Conservation (phyloP, 2,797 vertebrate species). For the Acropternis orthonyx region DNA sequence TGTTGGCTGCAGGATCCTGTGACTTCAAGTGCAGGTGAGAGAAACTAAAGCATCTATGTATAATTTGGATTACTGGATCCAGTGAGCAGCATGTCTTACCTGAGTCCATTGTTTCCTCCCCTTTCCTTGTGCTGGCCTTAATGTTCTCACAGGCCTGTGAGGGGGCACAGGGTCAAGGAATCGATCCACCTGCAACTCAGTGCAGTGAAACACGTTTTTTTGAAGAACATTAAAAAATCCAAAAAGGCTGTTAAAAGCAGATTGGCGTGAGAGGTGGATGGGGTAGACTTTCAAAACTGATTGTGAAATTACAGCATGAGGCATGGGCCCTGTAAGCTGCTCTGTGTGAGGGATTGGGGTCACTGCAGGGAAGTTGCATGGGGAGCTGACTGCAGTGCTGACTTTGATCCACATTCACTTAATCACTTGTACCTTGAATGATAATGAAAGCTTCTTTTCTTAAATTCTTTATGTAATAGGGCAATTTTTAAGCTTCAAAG, state of each 20-base stretch:
- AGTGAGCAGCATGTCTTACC: neutral
- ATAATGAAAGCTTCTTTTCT: slow-evolving; percentile 30
- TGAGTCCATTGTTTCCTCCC: neutral
- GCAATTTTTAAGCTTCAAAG: slow-evolving; percentile 38
- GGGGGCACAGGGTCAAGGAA: neutral
- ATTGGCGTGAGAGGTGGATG: neutral
- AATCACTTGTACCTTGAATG: slow-evolving; percentile 1
- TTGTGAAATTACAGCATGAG: neutral
- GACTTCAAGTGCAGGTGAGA: slow-evolving; percentile 98
- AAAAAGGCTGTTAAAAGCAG: neutral
- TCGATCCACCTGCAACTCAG: neutral
- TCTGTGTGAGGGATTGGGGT: neutral
- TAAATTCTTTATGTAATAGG: slow-evolving; percentile 28
- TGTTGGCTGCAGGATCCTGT: slow-evolving; percentile 96
- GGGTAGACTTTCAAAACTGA: neutral
- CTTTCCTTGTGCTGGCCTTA: neutral
- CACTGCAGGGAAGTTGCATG: neutral
- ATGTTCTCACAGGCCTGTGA: neutral
- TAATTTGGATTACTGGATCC: neutral
- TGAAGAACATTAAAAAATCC: neutral
- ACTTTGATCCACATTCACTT: slow-evolving; percentile 5
- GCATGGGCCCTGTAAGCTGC: neutral
- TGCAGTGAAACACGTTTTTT: neutral
- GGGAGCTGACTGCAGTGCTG: neutral
- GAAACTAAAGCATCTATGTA: neutral